A percentile compares a stretch with the other conserved stretches of the same genome.
These are phyloP conservation scores for Xerus rutilus DNA, from an alignment of 2,797 vertebrate species.

Conservation along the genomic window DNA sequence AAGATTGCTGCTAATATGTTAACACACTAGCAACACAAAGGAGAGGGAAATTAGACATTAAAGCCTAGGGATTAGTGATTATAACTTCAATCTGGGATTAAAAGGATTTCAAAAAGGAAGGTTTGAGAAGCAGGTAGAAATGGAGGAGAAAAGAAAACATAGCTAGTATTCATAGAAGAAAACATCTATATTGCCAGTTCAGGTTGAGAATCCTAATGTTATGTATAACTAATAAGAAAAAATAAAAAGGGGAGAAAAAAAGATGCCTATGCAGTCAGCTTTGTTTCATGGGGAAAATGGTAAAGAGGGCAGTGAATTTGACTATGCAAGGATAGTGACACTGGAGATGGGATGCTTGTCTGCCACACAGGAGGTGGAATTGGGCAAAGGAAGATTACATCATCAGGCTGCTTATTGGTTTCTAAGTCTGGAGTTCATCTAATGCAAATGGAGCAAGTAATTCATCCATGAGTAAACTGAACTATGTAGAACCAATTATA, in stretches of 20 bases:
- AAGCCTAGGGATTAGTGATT: not conserved
- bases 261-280: not conserved
- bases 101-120: not conserved
- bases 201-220: not conserved
- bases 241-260: no score
- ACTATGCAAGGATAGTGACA: not conserved
- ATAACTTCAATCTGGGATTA: not conserved
- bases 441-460: not conserved
- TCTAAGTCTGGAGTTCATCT: not conserved
- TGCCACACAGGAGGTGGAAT: no score
- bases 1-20: not conserved
- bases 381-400: not conserved
- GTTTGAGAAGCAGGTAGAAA: not conserved
- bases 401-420: not conserved
- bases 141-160: not conserved
- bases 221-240: no score
- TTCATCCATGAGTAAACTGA: not conserved
- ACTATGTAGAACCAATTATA: not conserved
- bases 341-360: not conserved
- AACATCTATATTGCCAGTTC: not conserved
- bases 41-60: not conserved
- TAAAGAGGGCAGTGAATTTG: not conserved
- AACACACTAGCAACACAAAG: not conserved
- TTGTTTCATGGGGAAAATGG: not conserved
- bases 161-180: not conserved